Evolutionary conservation across 2,113 vertebrate genomes (phyloP), one percentile per base, ranked within the genome.

Genomic region (Hystrix cristata): DNA sequence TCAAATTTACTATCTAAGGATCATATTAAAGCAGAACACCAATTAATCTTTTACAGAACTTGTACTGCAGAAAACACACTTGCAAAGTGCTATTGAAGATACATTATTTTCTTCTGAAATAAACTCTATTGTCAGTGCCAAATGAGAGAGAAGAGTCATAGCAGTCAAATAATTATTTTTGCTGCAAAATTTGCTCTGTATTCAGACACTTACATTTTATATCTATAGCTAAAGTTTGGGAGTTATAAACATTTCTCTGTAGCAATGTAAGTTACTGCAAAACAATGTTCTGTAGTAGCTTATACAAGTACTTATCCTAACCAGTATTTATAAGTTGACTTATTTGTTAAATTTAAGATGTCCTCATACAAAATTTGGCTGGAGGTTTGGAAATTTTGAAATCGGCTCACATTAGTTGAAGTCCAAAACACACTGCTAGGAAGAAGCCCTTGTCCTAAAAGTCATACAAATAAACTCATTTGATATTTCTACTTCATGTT

Each of bases 311-410:
- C 11, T 34, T 62, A 83, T 69, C 34, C 15, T 64, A 57, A 78
- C 34, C 76, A 21, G 57, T 48, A 53, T 76, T 94, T 91, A 85
- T 18, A 82, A 78, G 57, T 76, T 67, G 67, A 31, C 23, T 23
- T 85, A 90, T 80, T 71, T 29, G 38, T 64, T 90, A 62, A 93
- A 95, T 88, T 91, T 79, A 55, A 78, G 31, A 92, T 55, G 5
- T 80, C 8, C n/a, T 94, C 43, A 62, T 74, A 74, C 57, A 88
- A 94, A 95, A 81, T 95, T 91, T 60, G n/a, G 5, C 34, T 71
- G n/a, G 67, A 79, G 31, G 67, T 72, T 83, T 71, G n/a, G 15
- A 71, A 21, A 87, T 80, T 72, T 23, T 87, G 71, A 93, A 74
- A 78, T 83, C 71, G 88, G 92, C 25, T 62, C 34, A 48, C 16